Percentiles rank a stretch among this genome's conserved stretches.
Evolutionary conservation across 1,140 invertebrate species (phyloP).

Genomic region (Patella vulgata): DNA sequence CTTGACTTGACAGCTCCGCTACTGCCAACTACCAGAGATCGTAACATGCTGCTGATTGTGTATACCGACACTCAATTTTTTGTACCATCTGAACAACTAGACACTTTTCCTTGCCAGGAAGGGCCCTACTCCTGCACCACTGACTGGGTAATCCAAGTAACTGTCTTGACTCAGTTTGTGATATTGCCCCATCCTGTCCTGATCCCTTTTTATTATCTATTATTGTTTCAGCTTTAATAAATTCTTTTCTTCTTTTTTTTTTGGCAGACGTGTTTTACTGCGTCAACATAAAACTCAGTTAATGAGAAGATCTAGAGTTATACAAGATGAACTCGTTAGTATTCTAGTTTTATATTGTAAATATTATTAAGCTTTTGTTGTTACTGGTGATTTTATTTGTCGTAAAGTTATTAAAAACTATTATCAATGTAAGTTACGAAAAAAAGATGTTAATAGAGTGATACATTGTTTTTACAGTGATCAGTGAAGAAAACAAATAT

Average conservation of each 20-base stretch:
- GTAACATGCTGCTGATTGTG: too few species aligned
- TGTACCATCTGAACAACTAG: too few species aligned
- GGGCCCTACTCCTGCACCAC: too few species aligned
- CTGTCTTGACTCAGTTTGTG: neutral
- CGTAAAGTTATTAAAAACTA: neutral
- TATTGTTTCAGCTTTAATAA: neutral
- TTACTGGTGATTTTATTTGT: neutral
- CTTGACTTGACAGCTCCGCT: too few species aligned
- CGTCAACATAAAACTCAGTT: constrained; percentile 65
- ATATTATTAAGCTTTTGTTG: neutral
- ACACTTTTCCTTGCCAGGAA: too few species aligned
- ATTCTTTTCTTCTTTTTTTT: neutral
- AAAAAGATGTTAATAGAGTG: too few species aligned
- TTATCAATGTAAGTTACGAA: neutral
- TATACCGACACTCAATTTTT: too few species aligned
- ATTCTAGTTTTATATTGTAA: neutral
- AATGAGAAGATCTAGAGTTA: constrained; percentile 58
- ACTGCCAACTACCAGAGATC: too few species aligned
- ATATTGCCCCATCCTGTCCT: neutral
- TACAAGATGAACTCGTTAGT: constrained; percentile 62
- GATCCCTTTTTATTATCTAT: constrained; percentile 12
- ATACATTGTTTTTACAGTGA: neutral
- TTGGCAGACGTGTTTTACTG: constrained; percentile 59
- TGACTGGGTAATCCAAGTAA: constrained; percentile 3
- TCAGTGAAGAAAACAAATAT: neutral